Evolutionary conservation across 37 sponge, comb jelly and placozoan species (phyloP), one percentile per base, ranked within the genome.

Genomic region (Dysidea cf. avara): DNA sequence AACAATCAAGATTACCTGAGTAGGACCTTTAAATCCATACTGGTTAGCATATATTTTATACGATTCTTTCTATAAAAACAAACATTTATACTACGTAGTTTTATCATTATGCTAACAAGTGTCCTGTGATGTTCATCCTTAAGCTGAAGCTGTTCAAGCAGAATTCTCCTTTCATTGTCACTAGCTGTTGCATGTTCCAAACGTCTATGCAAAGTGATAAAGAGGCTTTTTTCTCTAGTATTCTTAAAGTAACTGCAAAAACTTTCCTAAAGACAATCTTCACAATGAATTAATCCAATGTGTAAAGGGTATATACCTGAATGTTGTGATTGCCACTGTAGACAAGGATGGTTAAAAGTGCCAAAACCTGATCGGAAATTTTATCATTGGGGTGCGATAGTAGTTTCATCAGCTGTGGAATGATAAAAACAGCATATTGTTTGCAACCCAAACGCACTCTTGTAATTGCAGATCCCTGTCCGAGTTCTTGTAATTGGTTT

Each of bases 221-320:
- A 79, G 61, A 79, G 69, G 31, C 46, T 28, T 47, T 79, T 70
- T 49, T 79, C 80, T 56, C 80, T 56, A 22, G 80, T 79, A 3
- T 55, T 14, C n/a, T 68, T 58, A 29, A 30, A 56, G 43, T 49
- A 52, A 30, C 57, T 28, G 25, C 56, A 54, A 71, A 71, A 43
- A 9, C 9, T 43, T 12, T 9, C 9, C 46, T 43, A 43, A 43
- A 43, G 9, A 43, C n/a, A n/a, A n/a, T n/a, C n/a, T n/a, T n/a
- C n/a, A n/a, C n/a, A n/a, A n/a, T 9, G 9, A 43, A 43, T 5
- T 43, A n/a, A n/a, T 68, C 54, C 35, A 77, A 30, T 22, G 77
- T 53, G 50, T 40, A 47, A 31, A 58, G 47, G 17, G 74, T 32
- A 0, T 73, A 69, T 43, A 57, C 61, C 16, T 67, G 68, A 43